Conservation (phyloP, 2,797 vertebrate genomes). For the Borostomias antarcticus region DNA sequence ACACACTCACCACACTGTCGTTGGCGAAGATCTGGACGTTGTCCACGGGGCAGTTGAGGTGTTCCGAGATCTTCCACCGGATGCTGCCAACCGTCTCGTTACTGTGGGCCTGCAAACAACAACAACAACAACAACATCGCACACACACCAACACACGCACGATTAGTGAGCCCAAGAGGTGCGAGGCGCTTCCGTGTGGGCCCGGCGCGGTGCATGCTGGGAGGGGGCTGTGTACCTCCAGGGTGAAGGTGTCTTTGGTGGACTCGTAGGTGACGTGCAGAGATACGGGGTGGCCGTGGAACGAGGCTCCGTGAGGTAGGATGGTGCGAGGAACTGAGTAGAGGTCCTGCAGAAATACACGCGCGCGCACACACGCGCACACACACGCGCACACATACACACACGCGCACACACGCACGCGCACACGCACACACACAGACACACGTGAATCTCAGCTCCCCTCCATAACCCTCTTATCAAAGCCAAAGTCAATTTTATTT, state of each 20-base stretch:
- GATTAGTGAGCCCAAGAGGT: constrained; percentile 24
- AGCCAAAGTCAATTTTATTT: too few species aligned
- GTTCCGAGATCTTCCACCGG: constrained; percentile 96
- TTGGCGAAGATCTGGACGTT: constrained; percentile 99
- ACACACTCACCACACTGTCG: constrained; percentile 90
- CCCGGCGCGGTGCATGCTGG: too few species aligned
- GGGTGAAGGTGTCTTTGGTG: constrained; percentile 97
- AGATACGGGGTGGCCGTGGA: constrained; percentile 94
- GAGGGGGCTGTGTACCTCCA: constrained; percentile 85
- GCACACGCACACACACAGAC: neutral
- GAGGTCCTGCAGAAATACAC: constrained; percentile 80
- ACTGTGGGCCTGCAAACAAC: constrained; percentile 96
- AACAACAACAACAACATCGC: too few species aligned
- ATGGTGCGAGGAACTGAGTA: constrained; percentile 98
- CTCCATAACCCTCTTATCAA: too few species aligned
- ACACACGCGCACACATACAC: neutral
- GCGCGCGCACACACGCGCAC: too few species aligned
- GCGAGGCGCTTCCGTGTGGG: neutral
- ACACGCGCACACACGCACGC: neutral
- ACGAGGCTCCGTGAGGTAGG: constrained; percentile 99
- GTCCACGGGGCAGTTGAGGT: constrained; percentile 94
- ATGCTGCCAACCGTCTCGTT: constrained; percentile 97
- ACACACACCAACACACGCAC: too few species aligned
- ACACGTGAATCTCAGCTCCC: too few species aligned
- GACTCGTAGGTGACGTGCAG: constrained; percentile 96